Evolutionary conservation across 2,113 vertebrate species (phyloP), one percentile per base, ranked within the genome.

Genomic region (Equus przewalskii): DNA sequence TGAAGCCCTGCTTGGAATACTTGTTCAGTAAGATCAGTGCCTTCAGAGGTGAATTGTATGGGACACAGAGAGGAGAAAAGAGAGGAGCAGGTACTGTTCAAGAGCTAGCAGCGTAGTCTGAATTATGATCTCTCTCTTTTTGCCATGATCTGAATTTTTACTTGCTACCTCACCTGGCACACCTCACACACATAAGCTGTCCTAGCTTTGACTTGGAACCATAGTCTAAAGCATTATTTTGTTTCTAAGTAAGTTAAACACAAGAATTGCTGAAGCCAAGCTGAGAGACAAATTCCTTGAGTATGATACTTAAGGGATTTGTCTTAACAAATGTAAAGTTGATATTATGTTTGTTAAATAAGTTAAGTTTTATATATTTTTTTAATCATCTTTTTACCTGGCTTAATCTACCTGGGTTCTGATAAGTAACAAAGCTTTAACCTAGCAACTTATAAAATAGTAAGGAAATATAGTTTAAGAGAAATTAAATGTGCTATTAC

Each of bases 371-470:
- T 81, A 51, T 2, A 18, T 62, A 30, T 64, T n/a, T 92, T 80
- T 81, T 84, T 56, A 87, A n/a, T 92, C 19, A 79, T 30, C 36
- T 67, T 85, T 44, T 82, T 51, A 7, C 1, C 36, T 36, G 7
- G 21, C 18, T 91, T 95, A 82, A 94, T 86, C 72, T 62, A 67
- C 9, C n/a, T 93, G 56, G n/a, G 2, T 93, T 92, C 41, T 89
- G n/a, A 88, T 72, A 91, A 62, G 41, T 95, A 94, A 54, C 1
- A 62, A 10, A 91, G 72, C 24, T 86, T 93, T 79, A 91, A 67
- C 62, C 21, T 94, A 87, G 26, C 96, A 94, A 92, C 56, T 94
- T 97, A 84, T 22, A 72, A 95, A 89, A 72, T 72, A 95, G 28
- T 33, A 89, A 64, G 26, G 41, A 95, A 81, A 76, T 83, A 88